Evolutionary conservation across 2,888 invertebrate genomes (phyloP), one percentile per base, ranked within the genome.

Genomic region (Microctonus brassicae): DNA sequence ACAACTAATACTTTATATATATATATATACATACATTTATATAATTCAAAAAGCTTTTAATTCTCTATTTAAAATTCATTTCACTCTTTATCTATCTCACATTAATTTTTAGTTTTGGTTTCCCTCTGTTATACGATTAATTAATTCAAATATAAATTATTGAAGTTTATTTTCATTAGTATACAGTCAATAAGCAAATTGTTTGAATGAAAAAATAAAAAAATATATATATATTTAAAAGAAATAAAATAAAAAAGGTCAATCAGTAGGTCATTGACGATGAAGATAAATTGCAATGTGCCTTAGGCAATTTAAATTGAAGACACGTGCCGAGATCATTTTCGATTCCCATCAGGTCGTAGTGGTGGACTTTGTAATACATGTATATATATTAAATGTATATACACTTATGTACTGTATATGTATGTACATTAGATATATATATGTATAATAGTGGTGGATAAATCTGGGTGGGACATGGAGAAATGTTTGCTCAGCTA

Each of bases 401-500:
- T n/a, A n/a, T n/a, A n/a, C 39, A 39, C n/a, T n/a, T n/a, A n/a
- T n/a, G n/a, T n/a, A n/a, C n/a, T n/a, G 7, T 33, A 33, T 33
- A 33, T 33, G 7, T 33, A 33, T 33, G 7, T 33, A 33, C 7
- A 33, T n/a, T 33, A 33, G 13, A 11, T 7, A 11, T 39, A 39
- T 39, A 39, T 39, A n/a, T 39, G 39, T 22, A n/a, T 52, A 68
- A 26, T 53, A 60, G 36, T 61, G 69, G n/a, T 1, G 62, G 53
- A 69, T 69, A 69, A 69, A 62, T 69, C 69, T 62, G 26, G 9
- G 60, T 58, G 64, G 52, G 34, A 52, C n/a, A 47, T 58, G 52
- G 36, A 60, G 65, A 65, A 60, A 33, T 69, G 62, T 69, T 69
- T 69, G 62, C 70, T 70, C 70, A 60, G 70, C 60, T 70, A 70